Conservation (phyloP, 2,113 vertebrate species). For the Talpa occidentalis region DNA sequence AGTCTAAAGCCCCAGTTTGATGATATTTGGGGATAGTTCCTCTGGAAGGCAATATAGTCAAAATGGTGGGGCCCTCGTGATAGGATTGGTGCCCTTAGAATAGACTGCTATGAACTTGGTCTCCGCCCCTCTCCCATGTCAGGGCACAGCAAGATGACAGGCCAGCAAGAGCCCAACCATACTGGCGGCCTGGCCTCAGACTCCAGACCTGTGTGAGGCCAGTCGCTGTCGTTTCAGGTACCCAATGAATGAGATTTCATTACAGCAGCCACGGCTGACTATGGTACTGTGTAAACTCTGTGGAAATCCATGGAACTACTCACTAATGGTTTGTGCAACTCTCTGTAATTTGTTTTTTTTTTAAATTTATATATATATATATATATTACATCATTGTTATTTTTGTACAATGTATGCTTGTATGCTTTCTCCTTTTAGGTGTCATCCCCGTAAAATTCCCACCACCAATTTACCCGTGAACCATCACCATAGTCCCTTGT, state of each 20-base stretch:
- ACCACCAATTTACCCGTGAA: no score
- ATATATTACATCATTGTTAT: no score
- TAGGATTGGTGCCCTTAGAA: not conserved
- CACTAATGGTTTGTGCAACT: not conserved
- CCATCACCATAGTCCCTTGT: no score
- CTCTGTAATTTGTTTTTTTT: no score
- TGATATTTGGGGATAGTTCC: not conserved
- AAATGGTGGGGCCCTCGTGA: not conserved
- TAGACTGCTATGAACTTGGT: no score
- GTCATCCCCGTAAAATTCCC: no score
- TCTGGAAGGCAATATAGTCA: not conserved
- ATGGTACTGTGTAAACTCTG: not conserved
- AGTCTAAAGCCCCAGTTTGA: not conserved
- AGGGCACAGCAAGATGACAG: not conserved
- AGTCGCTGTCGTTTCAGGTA: not conserved
- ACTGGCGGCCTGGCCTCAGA: not conserved
- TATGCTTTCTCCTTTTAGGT: no score
- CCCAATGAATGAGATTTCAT: not conserved
- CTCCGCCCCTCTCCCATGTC: no score
- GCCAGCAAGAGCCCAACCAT: not conserved
- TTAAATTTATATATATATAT: not conserved
- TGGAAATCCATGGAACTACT: not conserved
- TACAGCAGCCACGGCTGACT: not conserved
- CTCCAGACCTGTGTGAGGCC: not conserved
- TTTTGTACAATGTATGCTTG: no score